phyloP scores from a whole-genome alignment of 2,113 vertebrate species.

The Ageneiosus marmoratus region DNA sequence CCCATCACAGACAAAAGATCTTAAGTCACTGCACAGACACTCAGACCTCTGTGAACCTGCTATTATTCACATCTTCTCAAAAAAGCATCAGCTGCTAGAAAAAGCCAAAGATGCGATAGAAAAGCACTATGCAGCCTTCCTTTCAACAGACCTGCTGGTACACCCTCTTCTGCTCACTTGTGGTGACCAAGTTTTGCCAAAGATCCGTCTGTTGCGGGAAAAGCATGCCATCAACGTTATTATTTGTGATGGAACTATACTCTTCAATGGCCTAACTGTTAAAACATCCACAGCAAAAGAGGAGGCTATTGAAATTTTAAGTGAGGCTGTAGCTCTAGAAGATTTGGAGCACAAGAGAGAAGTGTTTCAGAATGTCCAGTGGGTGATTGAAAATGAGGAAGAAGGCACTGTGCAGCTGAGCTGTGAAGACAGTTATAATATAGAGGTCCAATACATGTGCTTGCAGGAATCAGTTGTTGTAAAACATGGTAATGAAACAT shows the following conservation, averaged over 20 bases:
- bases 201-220: not conserved
- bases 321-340: not conserved
- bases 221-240: conserved; percentile 10
- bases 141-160: not conserved
- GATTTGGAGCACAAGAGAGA: not conserved
- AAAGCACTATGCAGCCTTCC: conserved; percentile 16
- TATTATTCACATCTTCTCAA: conserved; percentile 21
- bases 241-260: conserved; percentile 1
- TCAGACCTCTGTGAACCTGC: conserved; percentile 18
- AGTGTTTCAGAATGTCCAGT: no score
- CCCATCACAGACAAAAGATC: not conserved
- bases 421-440: conserved; percentile 7
- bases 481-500: not conserved
- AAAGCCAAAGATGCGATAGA: conserved; percentile 14
- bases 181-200: not conserved
- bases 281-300: conserved; percentile 2
- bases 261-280: conserved; percentile 10
- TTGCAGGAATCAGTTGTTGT: not conserved
- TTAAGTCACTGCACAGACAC: conserved; percentile 6
- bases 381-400: not conserved
- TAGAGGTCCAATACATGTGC: conserved; percentile 13
- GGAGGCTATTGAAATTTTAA: not conserved
- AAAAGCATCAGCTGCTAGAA: not conserved
- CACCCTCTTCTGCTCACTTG: not conserved
- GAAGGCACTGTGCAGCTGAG: not conserved